Conservation (phyloP, 2,797 vertebrate species). For the Ibycter americanus region DNA sequence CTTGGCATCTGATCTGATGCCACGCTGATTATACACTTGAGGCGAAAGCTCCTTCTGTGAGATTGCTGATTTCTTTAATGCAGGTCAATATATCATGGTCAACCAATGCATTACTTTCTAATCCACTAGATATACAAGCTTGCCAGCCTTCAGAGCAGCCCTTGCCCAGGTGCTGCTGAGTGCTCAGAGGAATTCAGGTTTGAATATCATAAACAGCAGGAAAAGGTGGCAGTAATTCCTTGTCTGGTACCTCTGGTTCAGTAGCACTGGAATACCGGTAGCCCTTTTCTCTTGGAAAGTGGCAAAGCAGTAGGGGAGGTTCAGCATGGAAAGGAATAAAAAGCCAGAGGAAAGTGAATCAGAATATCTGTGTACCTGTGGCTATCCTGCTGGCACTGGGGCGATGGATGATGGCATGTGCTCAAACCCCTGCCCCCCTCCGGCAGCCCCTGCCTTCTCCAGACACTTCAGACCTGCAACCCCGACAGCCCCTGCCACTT, state of each 20-base stretch:
- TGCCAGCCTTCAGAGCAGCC: neutral
- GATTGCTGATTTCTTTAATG: neutral
- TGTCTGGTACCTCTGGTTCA: neutral
- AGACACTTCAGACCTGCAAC: neutral
- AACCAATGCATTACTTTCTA: neutral
- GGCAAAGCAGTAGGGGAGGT: neutral
- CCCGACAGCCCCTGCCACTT: rapidly evolving
- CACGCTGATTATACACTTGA: neutral
- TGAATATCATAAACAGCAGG: neutral
- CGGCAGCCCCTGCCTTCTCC: neutral
- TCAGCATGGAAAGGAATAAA: neutral
- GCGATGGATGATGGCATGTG: rapidly evolving
- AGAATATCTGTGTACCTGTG: neutral
- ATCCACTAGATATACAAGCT: neutral
- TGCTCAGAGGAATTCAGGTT: neutral
- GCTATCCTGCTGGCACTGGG: rapidly evolving
- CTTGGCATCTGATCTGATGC: neutral
- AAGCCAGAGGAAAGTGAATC: neutral
- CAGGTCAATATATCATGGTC: neutral
- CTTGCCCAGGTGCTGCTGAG: neutral
- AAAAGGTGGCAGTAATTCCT: neutral
- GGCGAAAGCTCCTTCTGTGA: neutral
- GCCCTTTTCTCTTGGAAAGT: neutral
- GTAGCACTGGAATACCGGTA: neutral
- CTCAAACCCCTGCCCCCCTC: neutral